Evolutionary conservation across 2,888 invertebrate genomes (phyloP).

Genomic region (Leistus spinibarbis): DNA sequence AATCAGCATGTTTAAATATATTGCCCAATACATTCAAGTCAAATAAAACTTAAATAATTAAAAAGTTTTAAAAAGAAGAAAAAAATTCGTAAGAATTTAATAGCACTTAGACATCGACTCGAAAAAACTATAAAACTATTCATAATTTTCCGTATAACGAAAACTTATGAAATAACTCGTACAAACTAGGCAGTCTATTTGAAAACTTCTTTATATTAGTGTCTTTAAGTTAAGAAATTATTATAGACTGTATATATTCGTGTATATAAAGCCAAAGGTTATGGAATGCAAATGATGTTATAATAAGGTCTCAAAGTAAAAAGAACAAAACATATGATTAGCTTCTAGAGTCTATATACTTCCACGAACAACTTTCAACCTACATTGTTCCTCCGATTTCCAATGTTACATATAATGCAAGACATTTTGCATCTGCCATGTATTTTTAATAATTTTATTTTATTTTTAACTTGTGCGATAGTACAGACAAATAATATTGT

Average conservation of each 20-base stretch:
- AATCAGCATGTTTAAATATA: too few relatives aligned
- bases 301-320: neutral
- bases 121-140: slow-evolving; percentile 7
- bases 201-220: slow-evolving; percentile 28
- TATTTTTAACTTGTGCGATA: too few relatives aligned
- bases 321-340: neutral
- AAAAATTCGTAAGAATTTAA: neutral
- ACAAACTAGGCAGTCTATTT: slow-evolving; percentile 20
- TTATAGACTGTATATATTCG: slow-evolving; percentile 21
- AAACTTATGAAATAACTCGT: slow-evolving; percentile 28
- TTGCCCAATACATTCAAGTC: neutral
- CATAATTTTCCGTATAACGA: slow-evolving; percentile 4
- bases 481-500: too few relatives aligned
- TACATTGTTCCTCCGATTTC: too few relatives aligned
- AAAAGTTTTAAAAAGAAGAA: neutral
- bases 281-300: slow-evolving; percentile 6
- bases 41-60: neutral
- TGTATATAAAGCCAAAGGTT: too few relatives aligned
- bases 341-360: too few relatives aligned
- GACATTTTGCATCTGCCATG: too few relatives aligned
- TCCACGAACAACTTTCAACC: too few relatives aligned
- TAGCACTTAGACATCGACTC: neutral
- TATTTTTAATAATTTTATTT: too few relatives aligned
- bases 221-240: slow-evolving; percentile 21
- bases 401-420: too few relatives aligned